phyloP scores from a whole-genome alignment of 2,113 vertebrate species.

The Scopus umbretta region DNA sequence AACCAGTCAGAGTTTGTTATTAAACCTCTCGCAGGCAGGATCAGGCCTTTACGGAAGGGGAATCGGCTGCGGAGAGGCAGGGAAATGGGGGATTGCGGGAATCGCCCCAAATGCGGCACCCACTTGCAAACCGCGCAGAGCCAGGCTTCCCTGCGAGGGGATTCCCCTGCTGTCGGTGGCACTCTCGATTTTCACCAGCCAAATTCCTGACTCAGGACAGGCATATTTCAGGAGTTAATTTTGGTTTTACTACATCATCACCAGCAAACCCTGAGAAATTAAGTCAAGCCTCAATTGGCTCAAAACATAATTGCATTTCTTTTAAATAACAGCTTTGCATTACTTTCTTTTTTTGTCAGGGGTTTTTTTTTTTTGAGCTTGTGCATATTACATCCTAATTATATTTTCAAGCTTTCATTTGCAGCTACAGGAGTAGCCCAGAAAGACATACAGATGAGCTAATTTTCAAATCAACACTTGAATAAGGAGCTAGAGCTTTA shows the following conservation, averaged over 20 bases:
- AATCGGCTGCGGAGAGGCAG: background rate
- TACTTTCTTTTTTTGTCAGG: background rate
- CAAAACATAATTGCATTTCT: conserved; percentile 17
- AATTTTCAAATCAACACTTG: background rate
- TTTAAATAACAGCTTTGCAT: background rate
- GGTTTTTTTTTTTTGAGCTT: background rate
- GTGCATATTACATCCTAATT: background rate
- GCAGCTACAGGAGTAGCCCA: background rate
- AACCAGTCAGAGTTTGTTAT: background rate
- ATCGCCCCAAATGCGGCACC: background rate
- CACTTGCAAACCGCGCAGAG: background rate
- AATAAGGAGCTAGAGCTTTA: background rate
- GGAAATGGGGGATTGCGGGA: background rate
- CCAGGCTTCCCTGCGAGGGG: background rate
- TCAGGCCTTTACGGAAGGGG: background rate
- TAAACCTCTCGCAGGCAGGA: background rate
- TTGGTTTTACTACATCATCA: background rate
- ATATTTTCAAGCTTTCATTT: background rate
- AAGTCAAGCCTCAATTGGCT: conserved; percentile 28
- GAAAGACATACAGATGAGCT: background rate
- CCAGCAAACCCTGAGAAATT: conserved; percentile 15
- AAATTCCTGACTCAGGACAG: background rate
- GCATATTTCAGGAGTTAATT: background rate
- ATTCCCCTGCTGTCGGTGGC: background rate
- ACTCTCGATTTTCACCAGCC: background rate